Percentiles rank a stretch among this genome's conserved stretches.
Evolutionary conservation across 2,113 vertebrate genomes (phyloP).

Genomic region (Ctenomys sociabilis): DNA sequence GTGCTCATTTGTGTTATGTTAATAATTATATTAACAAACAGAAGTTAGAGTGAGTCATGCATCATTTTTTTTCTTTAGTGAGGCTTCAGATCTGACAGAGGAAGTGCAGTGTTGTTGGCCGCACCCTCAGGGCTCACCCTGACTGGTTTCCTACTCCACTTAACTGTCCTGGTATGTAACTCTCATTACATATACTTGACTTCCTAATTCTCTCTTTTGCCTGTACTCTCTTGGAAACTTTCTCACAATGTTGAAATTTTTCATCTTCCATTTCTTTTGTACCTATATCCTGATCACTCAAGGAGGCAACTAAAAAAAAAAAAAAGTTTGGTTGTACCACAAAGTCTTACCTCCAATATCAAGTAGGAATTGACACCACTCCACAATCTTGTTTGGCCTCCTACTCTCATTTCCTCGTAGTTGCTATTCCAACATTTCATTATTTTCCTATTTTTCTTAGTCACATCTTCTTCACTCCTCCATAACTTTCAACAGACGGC

Average conservation of each 20-base stretch:
- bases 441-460: not conserved
- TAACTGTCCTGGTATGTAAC: not conserved
- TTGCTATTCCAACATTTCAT: not conserved
- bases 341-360: not conserved
- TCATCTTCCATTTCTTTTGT: not conserved
- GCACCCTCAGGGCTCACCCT: not conserved
- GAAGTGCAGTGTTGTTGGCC: not conserved
- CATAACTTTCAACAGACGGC: not conserved
- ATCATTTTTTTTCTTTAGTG: not conserved
- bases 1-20: not conserved
- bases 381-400: no score
- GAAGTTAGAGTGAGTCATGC: not conserved
- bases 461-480: not conserved
- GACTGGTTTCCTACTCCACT: not conserved
- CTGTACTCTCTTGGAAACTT: not conserved
- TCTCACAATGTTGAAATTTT: not conserved
- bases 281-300: not conserved
- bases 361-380: not conserved
- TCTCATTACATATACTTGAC: not conserved
- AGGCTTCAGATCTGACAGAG: not conserved
- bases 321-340: no score
- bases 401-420: not conserved
- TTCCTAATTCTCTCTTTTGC: not conserved
- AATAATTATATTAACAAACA: constrained; percentile 12
- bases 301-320: not conserved